Base-by-base conservation (phyloP, 2,888 invertebrate genomes). In the Pristionchus mayeri region DNA sequence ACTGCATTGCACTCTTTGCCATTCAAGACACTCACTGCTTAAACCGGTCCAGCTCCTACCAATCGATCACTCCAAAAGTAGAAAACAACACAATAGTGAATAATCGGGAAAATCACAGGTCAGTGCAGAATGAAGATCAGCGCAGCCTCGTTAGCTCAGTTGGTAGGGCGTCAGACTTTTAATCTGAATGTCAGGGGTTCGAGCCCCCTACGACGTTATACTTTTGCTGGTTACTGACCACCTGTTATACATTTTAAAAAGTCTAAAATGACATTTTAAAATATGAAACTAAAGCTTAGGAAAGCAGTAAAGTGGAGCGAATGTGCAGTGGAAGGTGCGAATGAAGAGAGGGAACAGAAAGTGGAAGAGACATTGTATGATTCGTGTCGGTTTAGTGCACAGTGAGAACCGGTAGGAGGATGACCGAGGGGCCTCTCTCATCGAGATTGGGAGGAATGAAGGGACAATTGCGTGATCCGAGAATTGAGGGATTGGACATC, bases 381-480 rank as follows among this genome's bases (percentile, higher is more conserved):
- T 67, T 67, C 76, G 44, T 18, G 76, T n/a, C 48, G 76, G 76
- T 76, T 76, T 76, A 76, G 76, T 76, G 76, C 76, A 48, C 30
- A 48, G 76, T 76, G 48, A 48, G 27, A 76, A 76, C 76, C 76
- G 76, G 76, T 76, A 76, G 76, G 76, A 13, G 44, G 30, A 76
- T 48, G 76, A 48, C 76, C 48, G 44, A 48, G 48, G 6, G 48
- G 50, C n/a, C 16, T n/a, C n/a, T n/a, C n/a, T n/a, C 48, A 50
- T 76, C 76, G 76, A 76, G 76, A 76, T 44, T 44, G 86, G 83
- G 30, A 54, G 52, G 81, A 54, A 85, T 50, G 34, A 48, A 54
- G 54, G 48, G 75, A 44, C 63, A 44, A 52, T 27, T 30, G 50
- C 54, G 48, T 27, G 75, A 30, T 40, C 79, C 67, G 84, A 60